Conservation (phyloP, 2,888 invertebrate genomes). For the Cheilosia vernalis region DNA sequence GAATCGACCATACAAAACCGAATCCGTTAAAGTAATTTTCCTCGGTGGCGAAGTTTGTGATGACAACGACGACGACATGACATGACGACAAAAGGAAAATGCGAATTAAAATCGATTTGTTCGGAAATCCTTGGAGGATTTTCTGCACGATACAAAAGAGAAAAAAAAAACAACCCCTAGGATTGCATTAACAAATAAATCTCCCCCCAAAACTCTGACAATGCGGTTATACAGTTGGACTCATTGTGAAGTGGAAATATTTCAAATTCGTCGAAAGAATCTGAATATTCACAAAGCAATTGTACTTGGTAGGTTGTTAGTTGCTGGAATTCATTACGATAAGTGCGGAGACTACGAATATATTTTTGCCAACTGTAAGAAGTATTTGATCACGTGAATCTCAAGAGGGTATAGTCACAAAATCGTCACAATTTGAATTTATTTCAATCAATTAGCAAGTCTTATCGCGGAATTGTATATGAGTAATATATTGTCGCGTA, state of each 20-base stretch:
- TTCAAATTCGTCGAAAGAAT: background rate
- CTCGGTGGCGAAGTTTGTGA: background rate
- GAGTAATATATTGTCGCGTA: no score
- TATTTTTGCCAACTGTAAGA: no score
- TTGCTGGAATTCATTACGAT: no score
- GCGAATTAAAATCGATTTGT: constrained; percentile 45
- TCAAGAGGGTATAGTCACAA: no score
- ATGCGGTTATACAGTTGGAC: background rate
- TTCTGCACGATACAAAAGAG: background rate
- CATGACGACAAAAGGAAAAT: constrained; percentile 26
- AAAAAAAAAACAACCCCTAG: background rate
- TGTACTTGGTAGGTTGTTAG: no score
- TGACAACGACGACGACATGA: background rate
- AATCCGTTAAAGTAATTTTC: background rate
- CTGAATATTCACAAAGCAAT: background rate
- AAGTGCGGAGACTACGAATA: no score
- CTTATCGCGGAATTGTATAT: no score
- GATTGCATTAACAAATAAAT: background rate
- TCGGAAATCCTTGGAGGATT: constrained; percentile 11
- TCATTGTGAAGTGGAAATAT: background rate
- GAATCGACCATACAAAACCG: background rate
- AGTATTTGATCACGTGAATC: no score
- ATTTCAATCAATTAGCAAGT: no score
- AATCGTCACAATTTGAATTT: no score
- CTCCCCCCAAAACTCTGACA: background rate